Conservation (phyloP, 2,888 invertebrate species). For the Nineta flava region DNA sequence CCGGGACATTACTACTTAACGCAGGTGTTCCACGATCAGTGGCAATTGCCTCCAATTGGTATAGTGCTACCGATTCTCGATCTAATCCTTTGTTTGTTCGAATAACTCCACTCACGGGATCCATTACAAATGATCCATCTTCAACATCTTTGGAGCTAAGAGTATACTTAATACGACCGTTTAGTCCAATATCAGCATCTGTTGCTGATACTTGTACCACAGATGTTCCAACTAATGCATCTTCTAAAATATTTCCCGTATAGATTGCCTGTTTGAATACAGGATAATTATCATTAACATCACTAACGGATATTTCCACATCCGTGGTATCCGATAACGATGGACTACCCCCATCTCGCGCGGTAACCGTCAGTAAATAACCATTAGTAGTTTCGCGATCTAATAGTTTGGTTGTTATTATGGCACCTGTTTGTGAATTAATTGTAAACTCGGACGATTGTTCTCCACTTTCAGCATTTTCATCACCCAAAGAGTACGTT, state of each 20-base stretch:
- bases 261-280: conserved; percentile 70
- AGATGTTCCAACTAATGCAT: conserved; percentile 68
- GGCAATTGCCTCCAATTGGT: conserved; percentile 74
- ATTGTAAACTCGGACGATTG: conserved; percentile 63
- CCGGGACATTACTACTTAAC: conserved; percentile 35
- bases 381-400: conserved; percentile 73
- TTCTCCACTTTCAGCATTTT: conserved; percentile 38
- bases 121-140: conserved; percentile 83
- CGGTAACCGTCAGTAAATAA: conserved; percentile 81
- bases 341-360: conserved; percentile 83
- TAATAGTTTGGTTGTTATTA: conserved; percentile 67
- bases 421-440: conserved; percentile 84
- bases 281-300: conserved; percentile 92
- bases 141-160: conserved; percentile 56
- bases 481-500: conserved; percentile 59
- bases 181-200: conserved; percentile 73
- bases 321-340: conserved; percentile 86
- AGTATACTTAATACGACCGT: conserved; percentile 72
- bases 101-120: conserved; percentile 82
- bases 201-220: conserved; percentile 65
- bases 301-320: conserved; percentile 86
- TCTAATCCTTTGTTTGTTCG: conserved; percentile 81
- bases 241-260: conserved; percentile 70
- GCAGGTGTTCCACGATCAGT: conserved; percentile 67
- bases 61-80: conserved; percentile 73